Percentiles rank a stretch among this genome's conserved stretches.
These are phyloP conservation scores for Varanus salvator DNA, from an alignment of 2,113 vertebrate species.

Conservation along the genomic window DNA sequence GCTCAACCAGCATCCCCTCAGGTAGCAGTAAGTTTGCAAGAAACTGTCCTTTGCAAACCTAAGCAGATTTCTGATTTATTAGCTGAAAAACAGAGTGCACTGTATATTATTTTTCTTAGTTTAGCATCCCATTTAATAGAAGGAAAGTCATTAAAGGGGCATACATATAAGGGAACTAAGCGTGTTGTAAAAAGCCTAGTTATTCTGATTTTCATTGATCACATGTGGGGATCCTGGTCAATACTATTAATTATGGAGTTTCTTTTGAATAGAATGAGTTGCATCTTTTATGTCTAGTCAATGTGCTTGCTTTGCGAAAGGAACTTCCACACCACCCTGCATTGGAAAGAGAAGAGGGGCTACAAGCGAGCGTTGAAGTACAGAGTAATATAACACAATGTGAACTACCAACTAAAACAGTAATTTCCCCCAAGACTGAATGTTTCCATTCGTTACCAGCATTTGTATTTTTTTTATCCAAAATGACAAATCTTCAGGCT, in stretches of 20 bases:
- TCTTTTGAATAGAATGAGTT: not conserved
- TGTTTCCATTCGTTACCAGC: not conserved
- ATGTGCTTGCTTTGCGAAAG: not conserved
- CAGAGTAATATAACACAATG: not conserved
- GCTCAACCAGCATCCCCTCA: not conserved
- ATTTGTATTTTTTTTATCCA: not conserved
- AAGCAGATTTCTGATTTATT: not conserved
- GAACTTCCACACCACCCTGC: not conserved
- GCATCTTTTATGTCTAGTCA: not conserved
- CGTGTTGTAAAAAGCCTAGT: not conserved
- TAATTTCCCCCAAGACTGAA: not conserved
- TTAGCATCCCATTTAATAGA: not conserved
- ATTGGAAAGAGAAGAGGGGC: too few species aligned
- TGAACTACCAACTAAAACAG: not conserved
- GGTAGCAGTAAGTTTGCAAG: constrained; percentile 43
- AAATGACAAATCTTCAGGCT: not conserved
- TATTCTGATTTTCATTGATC: not conserved
- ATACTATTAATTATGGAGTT: not conserved
- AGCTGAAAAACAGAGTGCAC: not conserved
- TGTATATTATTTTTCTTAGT: not conserved
- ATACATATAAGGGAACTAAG: constrained; percentile 3
- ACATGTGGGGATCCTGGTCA: too few species aligned
- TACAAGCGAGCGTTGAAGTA: not conserved
- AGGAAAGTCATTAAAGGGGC: not conserved
- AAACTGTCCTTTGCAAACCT: constrained; percentile 27